phyloP scores from a whole-genome alignment of 2,888 invertebrate genomes.

The Marasmarcha lunaedactyla region DNA sequence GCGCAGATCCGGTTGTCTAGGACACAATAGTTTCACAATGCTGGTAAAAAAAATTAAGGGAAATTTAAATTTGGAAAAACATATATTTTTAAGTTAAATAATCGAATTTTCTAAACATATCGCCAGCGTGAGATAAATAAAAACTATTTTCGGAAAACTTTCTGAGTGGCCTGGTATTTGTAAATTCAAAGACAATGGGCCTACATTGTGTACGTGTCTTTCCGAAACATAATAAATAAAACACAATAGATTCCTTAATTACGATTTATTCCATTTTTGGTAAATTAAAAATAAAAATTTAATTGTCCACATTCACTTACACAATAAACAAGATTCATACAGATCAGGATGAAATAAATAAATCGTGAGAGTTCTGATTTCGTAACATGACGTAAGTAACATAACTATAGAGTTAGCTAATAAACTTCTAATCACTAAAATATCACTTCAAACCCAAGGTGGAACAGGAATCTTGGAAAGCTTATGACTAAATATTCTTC shows the following conservation, averaged over 20 bases:
- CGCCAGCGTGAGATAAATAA: too few relatives aligned
- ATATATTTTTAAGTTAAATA: too few relatives aligned
- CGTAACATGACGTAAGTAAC: conserved; percentile 56
- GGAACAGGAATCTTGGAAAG: conserved; percentile 64
- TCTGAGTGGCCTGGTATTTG: too few relatives aligned
- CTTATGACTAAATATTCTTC: conserved; percentile 61
- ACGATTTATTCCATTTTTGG: conserved; percentile 68
- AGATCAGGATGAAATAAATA: conserved; percentile 68
- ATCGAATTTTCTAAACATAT: too few relatives aligned
- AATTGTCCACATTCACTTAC: conserved; percentile 64
- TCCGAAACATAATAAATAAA: too few relatives aligned
- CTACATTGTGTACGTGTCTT: too few relatives aligned
- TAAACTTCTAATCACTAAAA: conserved; percentile 48
- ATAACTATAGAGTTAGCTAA: conserved; percentile 28
- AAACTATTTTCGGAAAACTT: too few relatives aligned
- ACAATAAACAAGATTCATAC: conserved; percentile 63
- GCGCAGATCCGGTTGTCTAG: too few relatives aligned
- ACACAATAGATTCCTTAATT: conserved; percentile 34
- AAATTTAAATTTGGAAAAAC: too few relatives aligned
- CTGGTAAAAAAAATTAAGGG: too few relatives aligned
- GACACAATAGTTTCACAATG: too few relatives aligned
- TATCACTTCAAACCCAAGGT: conserved; percentile 66
- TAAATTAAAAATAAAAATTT: conserved; percentile 63
- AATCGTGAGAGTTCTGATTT: conserved; percentile 55
- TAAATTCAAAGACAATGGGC: too few relatives aligned